Conservation (phyloP, 2,113 vertebrate species). For the Lepisosteus osseus region DNA sequence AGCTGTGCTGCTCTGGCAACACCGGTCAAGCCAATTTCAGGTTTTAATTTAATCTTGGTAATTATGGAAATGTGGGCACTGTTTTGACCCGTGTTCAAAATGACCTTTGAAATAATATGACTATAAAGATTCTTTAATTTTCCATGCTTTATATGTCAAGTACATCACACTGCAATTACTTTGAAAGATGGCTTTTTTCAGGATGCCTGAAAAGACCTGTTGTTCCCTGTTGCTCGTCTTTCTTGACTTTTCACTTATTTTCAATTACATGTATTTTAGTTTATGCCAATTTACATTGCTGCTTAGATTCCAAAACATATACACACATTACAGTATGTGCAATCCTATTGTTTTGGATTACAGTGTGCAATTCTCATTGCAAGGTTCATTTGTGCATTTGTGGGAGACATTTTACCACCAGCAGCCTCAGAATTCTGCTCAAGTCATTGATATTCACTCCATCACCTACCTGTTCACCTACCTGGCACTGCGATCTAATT, state of each 20-base stretch:
- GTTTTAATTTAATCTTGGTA: not conserved
- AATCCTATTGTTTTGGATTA: not conserved
- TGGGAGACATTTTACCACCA: not conserved
- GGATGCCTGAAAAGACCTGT: not conserved
- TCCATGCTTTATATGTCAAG: too few relatives aligned
- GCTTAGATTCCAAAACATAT: not conserved
- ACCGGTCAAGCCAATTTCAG: not conserved
- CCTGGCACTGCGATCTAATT: not conserved
- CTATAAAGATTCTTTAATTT: too few relatives aligned
- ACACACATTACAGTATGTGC: not conserved
- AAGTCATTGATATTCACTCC: not conserved
- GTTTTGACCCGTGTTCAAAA: too few relatives aligned
- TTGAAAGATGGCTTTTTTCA: not conserved
- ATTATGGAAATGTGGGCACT: too few relatives aligned
- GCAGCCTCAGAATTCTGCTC: not conserved
- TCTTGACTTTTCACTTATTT: too few relatives aligned
- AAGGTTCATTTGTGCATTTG: not conserved
- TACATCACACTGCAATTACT: too few relatives aligned
- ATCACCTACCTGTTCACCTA: not conserved
- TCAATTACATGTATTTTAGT: too few relatives aligned
- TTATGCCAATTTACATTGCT: not conserved
- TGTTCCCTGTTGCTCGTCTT: not conserved
- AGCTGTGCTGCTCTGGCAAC: not conserved
- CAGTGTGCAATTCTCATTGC: not conserved
- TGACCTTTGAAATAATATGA: too few relatives aligned